Evolutionary conservation across 2,113 vertebrate genomes (phyloP).

Genomic region (Oncorhynchus tshawytscha): DNA sequence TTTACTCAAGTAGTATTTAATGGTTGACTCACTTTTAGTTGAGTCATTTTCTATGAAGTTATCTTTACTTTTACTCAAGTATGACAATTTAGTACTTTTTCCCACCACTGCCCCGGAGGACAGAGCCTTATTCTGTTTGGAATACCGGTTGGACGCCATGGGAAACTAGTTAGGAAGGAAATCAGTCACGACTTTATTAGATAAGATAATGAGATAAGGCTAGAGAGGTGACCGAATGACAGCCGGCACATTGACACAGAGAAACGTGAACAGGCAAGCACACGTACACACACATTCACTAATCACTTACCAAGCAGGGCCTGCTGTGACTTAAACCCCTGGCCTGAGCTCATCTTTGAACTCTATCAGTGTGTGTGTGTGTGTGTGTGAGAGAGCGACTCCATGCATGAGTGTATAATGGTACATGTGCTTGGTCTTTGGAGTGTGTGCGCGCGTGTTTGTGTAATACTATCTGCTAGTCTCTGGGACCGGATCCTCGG

Average conservation of each 20-base stretch:
- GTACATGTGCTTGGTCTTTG: not conserved
- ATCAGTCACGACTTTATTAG: slow-evolving; percentile 22
- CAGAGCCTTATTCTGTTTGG: too few relatives aligned
- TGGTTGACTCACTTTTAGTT: too few relatives aligned
- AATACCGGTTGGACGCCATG: not conserved
- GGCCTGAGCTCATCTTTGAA: slow-evolving; percentile 28
- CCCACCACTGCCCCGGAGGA: too few relatives aligned
- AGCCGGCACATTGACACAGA: not conserved
- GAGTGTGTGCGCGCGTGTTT: not conserved
- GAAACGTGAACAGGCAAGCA: not conserved
- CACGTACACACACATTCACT: not conserved
- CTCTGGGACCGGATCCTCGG: slow-evolving; percentile 28
- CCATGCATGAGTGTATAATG: too few relatives aligned
- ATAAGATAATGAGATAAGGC: slow-evolving; percentile 20
- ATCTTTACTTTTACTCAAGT: too few relatives aligned
- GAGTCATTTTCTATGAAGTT: too few relatives aligned
- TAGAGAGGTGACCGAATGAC: slow-evolving; percentile 16
- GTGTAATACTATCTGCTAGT: slow-evolving; percentile 22
- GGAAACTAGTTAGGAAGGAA: slow-evolving; percentile 9
- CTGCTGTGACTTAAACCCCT: slow-evolving; percentile 28
- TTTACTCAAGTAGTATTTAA: too few relatives aligned
- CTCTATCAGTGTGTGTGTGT: not conserved
- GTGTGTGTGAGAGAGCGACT: not conserved
- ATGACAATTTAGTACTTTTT: too few relatives aligned
- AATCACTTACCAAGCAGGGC: slow-evolving; percentile 9